phyloP scores from a whole-genome alignment of 2,888 invertebrate species.

The Mesorhabditis sp. region DNA sequence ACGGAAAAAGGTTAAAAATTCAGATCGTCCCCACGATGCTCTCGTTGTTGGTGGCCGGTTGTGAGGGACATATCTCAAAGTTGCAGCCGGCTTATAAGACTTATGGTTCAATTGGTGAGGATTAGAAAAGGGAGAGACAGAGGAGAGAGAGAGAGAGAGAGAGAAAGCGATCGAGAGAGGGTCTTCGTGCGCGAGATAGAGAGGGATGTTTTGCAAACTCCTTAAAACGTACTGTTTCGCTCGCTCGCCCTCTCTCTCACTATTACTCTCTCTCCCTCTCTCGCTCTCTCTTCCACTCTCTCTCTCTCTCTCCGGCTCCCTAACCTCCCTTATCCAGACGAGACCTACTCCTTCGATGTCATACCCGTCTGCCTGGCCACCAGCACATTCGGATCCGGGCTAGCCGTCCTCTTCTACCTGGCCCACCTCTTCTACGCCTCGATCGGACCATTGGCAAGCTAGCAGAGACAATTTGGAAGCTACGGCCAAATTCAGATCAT shows the following conservation, averaged over 20 bases:
- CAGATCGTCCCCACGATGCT: slow-evolving; percentile 32
- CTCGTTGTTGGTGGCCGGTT: slow-evolving; percentile 30
- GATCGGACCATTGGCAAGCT: slow-evolving; percentile 35
- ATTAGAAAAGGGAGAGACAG: not conserved
- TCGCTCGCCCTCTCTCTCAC: too few species aligned
- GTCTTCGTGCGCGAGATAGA: too few species aligned
- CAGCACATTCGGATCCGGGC: slow-evolving; percentile 25
- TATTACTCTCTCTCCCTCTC: too few species aligned
- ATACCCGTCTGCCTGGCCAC: slow-evolving; percentile 41
- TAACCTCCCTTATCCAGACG: slow-evolving; percentile 21
- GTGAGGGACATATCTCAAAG: slow-evolving; percentile 36
- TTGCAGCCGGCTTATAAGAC: slow-evolving; percentile 33
- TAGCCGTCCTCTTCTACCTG: slow-evolving; percentile 30
- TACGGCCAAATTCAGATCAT: slow-evolving; percentile 18
- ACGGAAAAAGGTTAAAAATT: not conserved
- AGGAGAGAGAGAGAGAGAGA: not conserved
- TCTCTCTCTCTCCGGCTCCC: too few species aligned
- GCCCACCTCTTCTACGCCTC: slow-evolving; percentile 36
- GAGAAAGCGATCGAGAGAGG: too few species aligned
- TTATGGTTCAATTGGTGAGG: slow-evolving; percentile 28
- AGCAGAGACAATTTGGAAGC: not conserved
- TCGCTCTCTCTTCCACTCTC: too few species aligned
- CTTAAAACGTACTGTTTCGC: too few species aligned
- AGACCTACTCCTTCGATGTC: slow-evolving; percentile 35
- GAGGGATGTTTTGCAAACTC: too few species aligned